Percentiles rank a stretch among this genome's conserved stretches.
Evolutionary conservation across 1,140 invertebrate genomes (phyloP).

Genomic region (Dysdera silvatica): DNA sequence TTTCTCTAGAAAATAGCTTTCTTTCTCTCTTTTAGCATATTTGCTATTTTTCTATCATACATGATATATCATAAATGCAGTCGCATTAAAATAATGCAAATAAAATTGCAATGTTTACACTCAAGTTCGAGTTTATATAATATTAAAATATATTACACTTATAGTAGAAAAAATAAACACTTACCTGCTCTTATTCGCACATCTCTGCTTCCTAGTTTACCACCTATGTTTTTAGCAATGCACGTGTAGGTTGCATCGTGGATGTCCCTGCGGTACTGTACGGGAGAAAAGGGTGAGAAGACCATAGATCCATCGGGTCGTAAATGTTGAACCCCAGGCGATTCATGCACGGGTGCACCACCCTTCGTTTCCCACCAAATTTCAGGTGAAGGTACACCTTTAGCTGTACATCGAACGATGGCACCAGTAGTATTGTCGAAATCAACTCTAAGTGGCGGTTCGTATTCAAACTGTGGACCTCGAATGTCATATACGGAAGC

Average conservation of each 20-base stretch:
- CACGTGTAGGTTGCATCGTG: slow-evolving; percentile 60
- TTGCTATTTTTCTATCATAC: too few species aligned
- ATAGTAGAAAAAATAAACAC: slow-evolving; percentile 39
- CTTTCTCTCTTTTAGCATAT: too few species aligned
- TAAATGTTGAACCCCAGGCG: slow-evolving; percentile 62
- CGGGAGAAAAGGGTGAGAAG: slow-evolving; percentile 41
- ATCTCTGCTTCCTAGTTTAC: slow-evolving; percentile 80
- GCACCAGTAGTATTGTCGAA: slow-evolving; percentile 90
- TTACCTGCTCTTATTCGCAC: slow-evolving; percentile 90
- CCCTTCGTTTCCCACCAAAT: slow-evolving; percentile 65
- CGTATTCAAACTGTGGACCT: slow-evolving; percentile 82
- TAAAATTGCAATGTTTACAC: too few species aligned
- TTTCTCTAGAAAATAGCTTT: too few species aligned
- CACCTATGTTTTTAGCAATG: slow-evolving; percentile 75
- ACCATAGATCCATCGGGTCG: slow-evolving; percentile 43
- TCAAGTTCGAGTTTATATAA: too few species aligned
- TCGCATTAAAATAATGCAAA: too few species aligned
- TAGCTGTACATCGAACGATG: slow-evolving; percentile 79
- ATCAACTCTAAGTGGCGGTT: slow-evolving; percentile 80
- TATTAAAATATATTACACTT: too few species aligned
- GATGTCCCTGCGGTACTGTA: slow-evolving; percentile 50
- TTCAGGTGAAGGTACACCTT: slow-evolving; percentile 68
- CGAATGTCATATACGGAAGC: too few species aligned
- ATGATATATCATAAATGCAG: too few species aligned
- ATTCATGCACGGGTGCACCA: slow-evolving; percentile 51